Evolutionary conservation across 37 sponge, comb jelly and placozoan genomes (phyloP).

Genomic region (Bolinopsis microptera): DNA sequence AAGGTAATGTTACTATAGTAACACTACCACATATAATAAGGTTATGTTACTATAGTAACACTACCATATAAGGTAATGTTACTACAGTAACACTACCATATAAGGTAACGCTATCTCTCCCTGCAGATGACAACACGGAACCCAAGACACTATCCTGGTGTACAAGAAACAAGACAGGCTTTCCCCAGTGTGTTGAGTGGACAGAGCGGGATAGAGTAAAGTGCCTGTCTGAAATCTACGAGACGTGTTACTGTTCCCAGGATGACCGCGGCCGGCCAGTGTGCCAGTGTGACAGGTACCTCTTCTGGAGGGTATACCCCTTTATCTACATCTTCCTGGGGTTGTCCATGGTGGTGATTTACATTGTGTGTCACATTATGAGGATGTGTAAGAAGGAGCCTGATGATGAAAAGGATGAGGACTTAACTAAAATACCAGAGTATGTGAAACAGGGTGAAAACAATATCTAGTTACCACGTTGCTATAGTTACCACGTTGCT

Average conservation of each 20-base stretch:
- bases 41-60: too few species aligned
- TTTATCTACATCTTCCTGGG: conserved; percentile 4
- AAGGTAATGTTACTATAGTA: too few species aligned
- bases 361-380: neutral
- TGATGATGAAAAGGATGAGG: neutral
- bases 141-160: neutral
- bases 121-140: neutral
- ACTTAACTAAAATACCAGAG: neutral
- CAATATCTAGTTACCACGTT: too few species aligned
- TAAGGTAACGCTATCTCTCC: too few species aligned
- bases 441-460: neutral
- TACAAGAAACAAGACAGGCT: neutral
- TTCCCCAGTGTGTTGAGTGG: neutral
- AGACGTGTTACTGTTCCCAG: neutral
- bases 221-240: conserved; percentile 14
- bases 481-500: too few species aligned
- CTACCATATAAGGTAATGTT: too few species aligned
- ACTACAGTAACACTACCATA: too few species aligned
- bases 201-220: neutral
- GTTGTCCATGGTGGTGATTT: neutral
- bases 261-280: neutral
- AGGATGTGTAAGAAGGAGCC: neutral
- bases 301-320: neutral
- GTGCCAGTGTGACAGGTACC: neutral
- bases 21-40: too few species aligned